A percentile compares a stretch with the other conserved stretches of the same genome.
phyloP scores from a whole-genome alignment of 64 coral and sea anemone genomes.

The Porites australiensis region DNA sequence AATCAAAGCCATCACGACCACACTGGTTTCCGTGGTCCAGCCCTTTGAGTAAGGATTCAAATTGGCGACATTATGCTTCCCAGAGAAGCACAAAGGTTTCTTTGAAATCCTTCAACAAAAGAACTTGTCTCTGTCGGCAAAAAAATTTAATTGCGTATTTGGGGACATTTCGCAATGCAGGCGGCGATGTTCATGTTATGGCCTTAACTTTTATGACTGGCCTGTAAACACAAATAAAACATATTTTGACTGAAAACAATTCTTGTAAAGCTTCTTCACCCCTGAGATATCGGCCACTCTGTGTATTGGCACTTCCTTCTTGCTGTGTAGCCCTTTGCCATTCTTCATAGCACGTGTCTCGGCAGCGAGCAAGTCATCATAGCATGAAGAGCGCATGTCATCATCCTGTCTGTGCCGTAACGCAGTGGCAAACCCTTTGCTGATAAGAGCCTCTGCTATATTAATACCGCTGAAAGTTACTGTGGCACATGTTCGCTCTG shows the following conservation, averaged over 20 bases:
- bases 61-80: background rate
- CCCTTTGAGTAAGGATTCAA: too few relatives aligned
- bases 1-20: too few relatives aligned
- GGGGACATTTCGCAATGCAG: too few relatives aligned
- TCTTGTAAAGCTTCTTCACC: constrained; percentile 1
- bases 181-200: too few relatives aligned
- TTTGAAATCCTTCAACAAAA: too few relatives aligned
- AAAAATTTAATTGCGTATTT: too few relatives aligned
- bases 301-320: constrained; percentile 89
- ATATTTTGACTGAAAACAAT: background rate
- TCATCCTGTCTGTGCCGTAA: constrained; percentile 96
- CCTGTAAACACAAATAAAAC: too few relatives aligned
- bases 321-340: constrained; percentile 92
- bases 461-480: constrained; percentile 88
- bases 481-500: constrained; percentile 93
- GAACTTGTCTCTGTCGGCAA: too few relatives aligned
- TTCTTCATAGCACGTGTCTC: constrained; percentile 96
- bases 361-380: constrained; percentile 91
- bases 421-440: constrained; percentile 94
- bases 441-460: constrained; percentile 91
- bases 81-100: background rate
- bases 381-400: constrained; percentile 96
- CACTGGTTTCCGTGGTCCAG: too few relatives aligned
- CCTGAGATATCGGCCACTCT: constrained; percentile 95
- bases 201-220: too few relatives aligned